Evolutionary conservation across 2,888 invertebrate genomes (phyloP), one percentile per base, ranked within the genome.

Genomic region (Galerucella nymphaeae): DNA sequence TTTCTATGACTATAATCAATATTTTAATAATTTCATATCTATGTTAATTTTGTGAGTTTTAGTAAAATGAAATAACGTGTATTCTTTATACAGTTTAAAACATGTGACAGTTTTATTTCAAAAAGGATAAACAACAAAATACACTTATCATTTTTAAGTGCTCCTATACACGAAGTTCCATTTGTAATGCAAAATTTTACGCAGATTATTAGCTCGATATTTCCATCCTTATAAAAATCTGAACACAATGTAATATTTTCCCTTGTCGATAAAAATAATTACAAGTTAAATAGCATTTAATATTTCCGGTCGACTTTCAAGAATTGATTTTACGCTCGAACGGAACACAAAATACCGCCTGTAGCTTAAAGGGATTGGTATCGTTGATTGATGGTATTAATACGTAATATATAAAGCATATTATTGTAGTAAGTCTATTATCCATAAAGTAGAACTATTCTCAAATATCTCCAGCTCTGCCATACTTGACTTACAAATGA

Each of bases 381-480:
- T 30, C 14, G 23, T 30, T 30, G 58, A 58, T 58, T 58, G 58
- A 58, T 58, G 58, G 58, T 30, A 58, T 58, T 58, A 58, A 58
- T 14, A 58, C 23, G 23, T 9, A 23, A 30, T 30, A 30, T n/a
- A 59, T 53, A 53, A 70, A 63, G 23, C 70, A 64, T 58, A 61
- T 70, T 70, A 70, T 70, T 63, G 63, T 70, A 70, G 45, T 63
- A 57, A 61, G 48, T 45, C 57, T 62, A 70, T 70, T 70, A 70
- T 70, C 64, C 63, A 70, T 70, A 70, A 62, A 70, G 69, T 62
- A 50, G 68, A 68, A 62, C 62, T 55, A 70, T 70, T 70, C 70
- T 63, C 70, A 70, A 70, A 70, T 70, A 64, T 63, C 63, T 70
- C 62, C 16, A 48, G 62, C 63, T 62, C 55, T 69, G 57, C 57